Conservation (phyloP, 2,113 vertebrate species). For the Alouatta palliata region DNA sequence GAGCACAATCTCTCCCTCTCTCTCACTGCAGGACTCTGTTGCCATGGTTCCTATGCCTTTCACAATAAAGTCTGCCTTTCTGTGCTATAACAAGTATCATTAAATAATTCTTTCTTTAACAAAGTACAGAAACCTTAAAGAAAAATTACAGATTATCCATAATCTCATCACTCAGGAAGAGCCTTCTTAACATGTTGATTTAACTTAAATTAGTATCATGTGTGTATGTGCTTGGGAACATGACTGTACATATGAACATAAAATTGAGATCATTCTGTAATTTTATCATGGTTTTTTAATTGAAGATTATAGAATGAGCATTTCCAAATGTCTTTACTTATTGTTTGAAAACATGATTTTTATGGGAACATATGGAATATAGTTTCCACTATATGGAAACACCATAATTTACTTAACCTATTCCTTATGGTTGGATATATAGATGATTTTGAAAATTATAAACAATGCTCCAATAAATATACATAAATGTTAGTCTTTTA, state of each 20-base stretch:
- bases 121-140: background rate
- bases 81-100: background rate
- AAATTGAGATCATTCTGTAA: conserved; percentile 40
- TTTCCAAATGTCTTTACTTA: conserved; percentile 46
- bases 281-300: background rate
- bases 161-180: conserved; percentile 56
- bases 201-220: conserved; percentile 15
- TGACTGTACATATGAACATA: background rate
- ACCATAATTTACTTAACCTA: conserved; percentile 45
- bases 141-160: conserved; percentile 31
- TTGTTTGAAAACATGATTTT: conserved; percentile 52
- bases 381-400: conserved; percentile 4
- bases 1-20: background rate
- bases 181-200: conserved; percentile 33
- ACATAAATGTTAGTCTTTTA: background rate
- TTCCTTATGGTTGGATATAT: conserved; percentile 14
- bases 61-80: background rate
- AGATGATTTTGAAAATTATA: conserved; percentile 32
- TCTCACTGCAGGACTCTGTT: background rate
- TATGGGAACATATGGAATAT: background rate
- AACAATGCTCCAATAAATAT: background rate
- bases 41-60: too few species aligned
- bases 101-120: background rate
- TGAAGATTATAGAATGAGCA: conserved; percentile 38
- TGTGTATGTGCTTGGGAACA: background rate